Conservation (phyloP, 2,888 invertebrate genomes). For the Ormyrus rosae region DNA sequence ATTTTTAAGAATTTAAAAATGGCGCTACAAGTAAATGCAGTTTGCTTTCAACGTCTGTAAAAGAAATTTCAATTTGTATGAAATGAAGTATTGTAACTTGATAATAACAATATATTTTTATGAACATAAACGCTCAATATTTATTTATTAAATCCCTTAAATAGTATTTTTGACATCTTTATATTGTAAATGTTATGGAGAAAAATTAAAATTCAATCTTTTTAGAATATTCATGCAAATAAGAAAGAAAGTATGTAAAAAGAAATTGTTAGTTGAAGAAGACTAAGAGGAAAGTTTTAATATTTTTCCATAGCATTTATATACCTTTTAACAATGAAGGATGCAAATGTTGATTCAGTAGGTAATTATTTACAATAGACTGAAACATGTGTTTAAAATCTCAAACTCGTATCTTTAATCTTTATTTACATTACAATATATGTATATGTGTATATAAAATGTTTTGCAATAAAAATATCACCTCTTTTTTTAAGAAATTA, state of each 20-base stretch:
- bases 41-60: neutral
- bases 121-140: neutral
- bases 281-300: no score
- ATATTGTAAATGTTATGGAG: no score
- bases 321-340: no score
- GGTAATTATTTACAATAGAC: no score
- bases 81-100: slow-evolving; percentile 23
- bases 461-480: slow-evolving; percentile 41
- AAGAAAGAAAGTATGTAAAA: no score
- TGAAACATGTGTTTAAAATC: neutral
- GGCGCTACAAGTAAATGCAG: neutral
- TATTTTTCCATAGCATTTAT: no score
- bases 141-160: neutral
- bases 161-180: no score
- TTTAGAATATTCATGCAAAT: no score
- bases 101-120: slow-evolving; percentile 50
- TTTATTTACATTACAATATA: slow-evolving; percentile 33
- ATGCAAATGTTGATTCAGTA: no score
- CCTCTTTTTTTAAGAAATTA: slow-evolving; percentile 25
- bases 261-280: no score
- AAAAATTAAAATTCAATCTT: no score
- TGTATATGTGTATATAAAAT: slow-evolving; percentile 15
- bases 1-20: slow-evolving; percentile 31
- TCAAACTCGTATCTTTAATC: slow-evolving; percentile 1
- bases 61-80: neutral